Percentiles rank a stretch among this genome's conserved stretches.
These are phyloP conservation scores for Drosophila nigricruria DNA, from an alignment of 2,888 invertebrate genomes.

Conservation along the genomic window DNA sequence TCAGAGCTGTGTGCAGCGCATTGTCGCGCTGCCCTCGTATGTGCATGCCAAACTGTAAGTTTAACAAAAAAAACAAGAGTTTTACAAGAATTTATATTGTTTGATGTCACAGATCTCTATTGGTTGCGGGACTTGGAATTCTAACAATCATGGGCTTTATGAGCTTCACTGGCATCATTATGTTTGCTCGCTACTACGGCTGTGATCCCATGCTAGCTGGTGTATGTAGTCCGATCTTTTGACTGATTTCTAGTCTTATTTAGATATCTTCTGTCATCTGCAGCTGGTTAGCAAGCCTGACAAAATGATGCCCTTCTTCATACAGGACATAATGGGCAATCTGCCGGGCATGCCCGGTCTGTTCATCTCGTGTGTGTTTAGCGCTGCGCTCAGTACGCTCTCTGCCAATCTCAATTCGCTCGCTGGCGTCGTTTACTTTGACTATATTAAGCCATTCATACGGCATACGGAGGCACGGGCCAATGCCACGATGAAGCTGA, in stretches of 20 bases:
- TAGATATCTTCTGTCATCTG: not conserved
- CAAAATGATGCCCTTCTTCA: constrained; percentile 87
- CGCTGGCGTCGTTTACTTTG: constrained; percentile 87
- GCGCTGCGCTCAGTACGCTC: constrained; percentile 87
- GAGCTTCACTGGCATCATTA: constrained; percentile 87
- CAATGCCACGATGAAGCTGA: constrained; percentile 86
- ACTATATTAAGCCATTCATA: constrained; percentile 86
- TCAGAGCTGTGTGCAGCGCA: constrained; percentile 91
- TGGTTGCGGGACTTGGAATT: constrained; percentile 87
- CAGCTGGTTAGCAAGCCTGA: constrained; percentile 84
- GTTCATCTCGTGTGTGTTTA: constrained; percentile 88
- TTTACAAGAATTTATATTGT: too few relatives aligned
- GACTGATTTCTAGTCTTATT: rapidly evolving
- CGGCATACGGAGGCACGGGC: constrained; percentile 85
- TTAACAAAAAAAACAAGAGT: not conserved
- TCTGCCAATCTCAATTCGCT: constrained; percentile 87
- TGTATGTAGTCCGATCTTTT: constrained; percentile 53
- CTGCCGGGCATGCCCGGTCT: constrained; percentile 87
- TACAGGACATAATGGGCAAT: constrained; percentile 86
- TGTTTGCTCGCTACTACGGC: constrained; percentile 87
- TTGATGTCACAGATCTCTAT: constrained; percentile 85
- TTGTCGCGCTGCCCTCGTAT: constrained; percentile 88
- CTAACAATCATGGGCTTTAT: constrained; percentile 87
- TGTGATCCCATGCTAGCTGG: constrained; percentile 88
- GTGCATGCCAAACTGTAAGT: constrained; percentile 87